Percentiles rank a stretch among this genome's conserved stretches.
phyloP scores from a whole-genome alignment of 2,797 vertebrate species.

The Rhynchonycteris naso region DNA sequence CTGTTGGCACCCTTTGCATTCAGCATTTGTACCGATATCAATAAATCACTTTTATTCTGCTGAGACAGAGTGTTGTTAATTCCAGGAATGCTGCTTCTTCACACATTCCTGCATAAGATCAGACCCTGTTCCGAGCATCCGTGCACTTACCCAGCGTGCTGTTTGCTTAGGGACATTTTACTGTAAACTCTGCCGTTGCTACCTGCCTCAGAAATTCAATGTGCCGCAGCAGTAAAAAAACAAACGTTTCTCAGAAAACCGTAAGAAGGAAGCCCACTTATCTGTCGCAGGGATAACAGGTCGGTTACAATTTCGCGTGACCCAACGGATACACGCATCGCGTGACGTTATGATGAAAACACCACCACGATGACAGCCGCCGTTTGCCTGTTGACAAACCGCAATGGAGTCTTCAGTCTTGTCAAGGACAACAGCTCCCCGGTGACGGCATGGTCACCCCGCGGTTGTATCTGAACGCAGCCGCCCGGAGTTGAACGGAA shows the following conservation, averaged over 20 bases:
- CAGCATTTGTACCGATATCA: not conserved
- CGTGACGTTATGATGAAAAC: not conserved
- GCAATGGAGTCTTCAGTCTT: fast-evolving
- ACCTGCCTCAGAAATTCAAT: not conserved
- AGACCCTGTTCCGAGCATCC: not conserved
- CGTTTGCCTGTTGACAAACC: fast-evolving
- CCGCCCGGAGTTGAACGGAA: not conserved
- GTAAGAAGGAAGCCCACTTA: fast-evolving
- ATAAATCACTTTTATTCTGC: not conserved
- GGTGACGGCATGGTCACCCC: fast-evolving
- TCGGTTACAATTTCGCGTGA: fast-evolving
- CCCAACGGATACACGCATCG: fast-evolving
- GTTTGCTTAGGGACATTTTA: not conserved
- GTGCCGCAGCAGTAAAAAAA: not conserved
- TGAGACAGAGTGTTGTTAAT: not conserved
- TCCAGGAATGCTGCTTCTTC: not conserved
- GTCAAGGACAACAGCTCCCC: fast-evolving
- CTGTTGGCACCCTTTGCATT: not conserved
- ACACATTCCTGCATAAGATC: not conserved
- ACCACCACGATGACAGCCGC: fast-evolving
- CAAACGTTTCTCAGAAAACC: not conserved
- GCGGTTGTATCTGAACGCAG: fast-evolving
- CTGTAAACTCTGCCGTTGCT: not conserved
- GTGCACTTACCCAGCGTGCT: too few species aligned
- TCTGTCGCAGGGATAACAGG: fast-evolving